phyloP scores from a whole-genome alignment of 2,797 vertebrate genomes.

The Phrynocephalus guinanensis region DNA sequence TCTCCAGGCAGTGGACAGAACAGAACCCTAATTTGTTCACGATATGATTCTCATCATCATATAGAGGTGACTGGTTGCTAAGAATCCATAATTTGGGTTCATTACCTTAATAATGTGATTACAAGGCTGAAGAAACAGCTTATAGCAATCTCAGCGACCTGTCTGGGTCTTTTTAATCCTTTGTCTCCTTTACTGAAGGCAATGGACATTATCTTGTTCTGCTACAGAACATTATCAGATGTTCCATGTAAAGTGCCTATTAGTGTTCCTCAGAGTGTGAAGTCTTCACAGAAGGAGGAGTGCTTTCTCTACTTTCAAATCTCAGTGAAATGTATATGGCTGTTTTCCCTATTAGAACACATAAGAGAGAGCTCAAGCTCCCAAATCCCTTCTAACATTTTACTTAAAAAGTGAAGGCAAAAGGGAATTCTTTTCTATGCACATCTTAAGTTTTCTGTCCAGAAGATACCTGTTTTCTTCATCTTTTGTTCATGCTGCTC shows the following conservation, averaged over 20 bases:
- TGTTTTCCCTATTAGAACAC: constrained; percentile 65
- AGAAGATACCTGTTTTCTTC: not conserved
- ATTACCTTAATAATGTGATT: constrained; percentile 42
- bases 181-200: constrained; percentile 69
- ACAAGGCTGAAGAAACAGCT: constrained; percentile 49
- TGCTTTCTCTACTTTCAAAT: constrained; percentile 67
- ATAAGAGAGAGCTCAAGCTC: constrained; percentile 64
- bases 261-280: constrained; percentile 75
- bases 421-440: constrained; percentile 53
- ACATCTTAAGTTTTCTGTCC: constrained; percentile 64
- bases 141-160: constrained; percentile 25
- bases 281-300: constrained; percentile 73
- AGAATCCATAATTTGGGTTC: constrained; percentile 48
- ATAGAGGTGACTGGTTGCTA: not conserved
- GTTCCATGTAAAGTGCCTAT: constrained; percentile 72
- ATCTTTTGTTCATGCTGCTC: not conserved
- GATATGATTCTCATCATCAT: not conserved
- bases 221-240: constrained; percentile 70
- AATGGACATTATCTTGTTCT: constrained; percentile 68
- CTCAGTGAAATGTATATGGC: constrained; percentile 45
- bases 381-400: constrained; percentile 53
- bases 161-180: constrained; percentile 53
- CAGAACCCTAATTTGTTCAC: not conserved
- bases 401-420: constrained; percentile 43
- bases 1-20: not conserved